A percentile compares a stretch with the other conserved stretches of the same genome.
Conservation (phyloP, 2,113 vertebrate species). For the Leucosticte australis region DNA sequence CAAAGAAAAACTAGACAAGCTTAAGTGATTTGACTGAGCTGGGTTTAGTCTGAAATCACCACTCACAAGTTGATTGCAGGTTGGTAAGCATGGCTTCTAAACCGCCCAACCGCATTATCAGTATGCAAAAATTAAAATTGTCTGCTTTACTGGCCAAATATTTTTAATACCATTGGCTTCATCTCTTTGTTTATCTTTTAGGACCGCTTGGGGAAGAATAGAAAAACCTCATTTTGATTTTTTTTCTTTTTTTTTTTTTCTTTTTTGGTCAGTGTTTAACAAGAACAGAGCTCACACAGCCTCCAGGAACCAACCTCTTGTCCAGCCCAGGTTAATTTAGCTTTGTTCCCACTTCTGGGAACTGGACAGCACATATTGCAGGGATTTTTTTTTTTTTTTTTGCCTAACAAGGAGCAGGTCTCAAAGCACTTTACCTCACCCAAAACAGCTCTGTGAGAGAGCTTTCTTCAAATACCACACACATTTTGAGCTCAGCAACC, state of each 20-base stretch:
- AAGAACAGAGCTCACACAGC: background rate
- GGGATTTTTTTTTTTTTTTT: background rate
- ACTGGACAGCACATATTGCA: background rate
- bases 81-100: background rate
- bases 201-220: background rate
- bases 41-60: conserved; percentile 1
- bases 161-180: background rate
- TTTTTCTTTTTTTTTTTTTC: background rate
- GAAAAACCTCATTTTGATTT: background rate
- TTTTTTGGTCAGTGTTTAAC: background rate
- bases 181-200: background rate
- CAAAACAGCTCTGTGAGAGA: background rate
- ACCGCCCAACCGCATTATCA: background rate
- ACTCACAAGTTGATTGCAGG: background rate
- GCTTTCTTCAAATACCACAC: background rate
- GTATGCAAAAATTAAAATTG: background rate
- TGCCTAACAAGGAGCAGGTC: background rate
- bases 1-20: conserved; percentile 34
- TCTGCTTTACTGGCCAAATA: background rate
- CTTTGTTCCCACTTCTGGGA: background rate
- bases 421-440: background rate
- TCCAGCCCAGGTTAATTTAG: background rate
- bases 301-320: background rate
- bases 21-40: conserved; percentile 31
- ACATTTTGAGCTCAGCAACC: background rate